Evolutionary conservation across 1,140 invertebrate genomes (phyloP).

Genomic region (Drosophila ambigua): DNA sequence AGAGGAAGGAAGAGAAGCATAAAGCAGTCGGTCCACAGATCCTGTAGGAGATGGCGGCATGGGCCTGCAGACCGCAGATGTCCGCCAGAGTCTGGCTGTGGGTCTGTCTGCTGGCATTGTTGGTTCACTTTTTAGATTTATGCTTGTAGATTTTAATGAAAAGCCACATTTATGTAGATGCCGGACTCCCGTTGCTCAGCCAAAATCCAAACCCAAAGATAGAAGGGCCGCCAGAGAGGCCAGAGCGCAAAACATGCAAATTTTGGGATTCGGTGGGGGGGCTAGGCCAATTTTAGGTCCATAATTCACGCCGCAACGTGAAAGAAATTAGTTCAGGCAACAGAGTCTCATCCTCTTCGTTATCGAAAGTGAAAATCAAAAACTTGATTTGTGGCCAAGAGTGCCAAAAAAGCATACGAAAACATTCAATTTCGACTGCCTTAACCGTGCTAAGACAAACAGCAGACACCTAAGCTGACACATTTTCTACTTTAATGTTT

Average conservation of each 20-base stretch:
- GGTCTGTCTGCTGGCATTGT: conserved; percentile 49
- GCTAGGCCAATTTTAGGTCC: conserved; percentile 52
- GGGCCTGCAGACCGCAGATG: conserved; percentile 31
- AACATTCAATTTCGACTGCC: conserved; percentile 18
- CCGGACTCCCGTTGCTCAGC: background rate
- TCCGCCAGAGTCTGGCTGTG: conserved; percentile 19
- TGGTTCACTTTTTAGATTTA: conserved; percentile 74
- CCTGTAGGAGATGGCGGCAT: conserved; percentile 21
- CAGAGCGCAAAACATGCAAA: conserved; percentile 37
- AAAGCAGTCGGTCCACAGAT: conserved; percentile 42
- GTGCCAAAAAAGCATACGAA: conserved; percentile 1
- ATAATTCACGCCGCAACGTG: conserved; percentile 57
- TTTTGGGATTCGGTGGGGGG: conserved; percentile 34
- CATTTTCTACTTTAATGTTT: no score
- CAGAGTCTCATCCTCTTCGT: conserved; percentile 17
- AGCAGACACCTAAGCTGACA: background rate
- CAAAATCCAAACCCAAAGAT: conserved; percentile 9
- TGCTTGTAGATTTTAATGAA: conserved; percentile 79
- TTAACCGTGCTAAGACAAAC: background rate
- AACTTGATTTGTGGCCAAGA: conserved; percentile 40
- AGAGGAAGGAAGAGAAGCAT: conserved; percentile 42
- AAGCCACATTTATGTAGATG: conserved; percentile 63
- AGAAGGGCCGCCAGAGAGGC: background rate
- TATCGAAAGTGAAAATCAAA: conserved; percentile 39
- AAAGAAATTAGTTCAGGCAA: conserved; percentile 47